A percentile compares a stretch with the other conserved stretches of the same genome.
Evolutionary conservation across 2,797 vertebrate species (phyloP).

Genomic region (Cyprinodon diabolis): DNA sequence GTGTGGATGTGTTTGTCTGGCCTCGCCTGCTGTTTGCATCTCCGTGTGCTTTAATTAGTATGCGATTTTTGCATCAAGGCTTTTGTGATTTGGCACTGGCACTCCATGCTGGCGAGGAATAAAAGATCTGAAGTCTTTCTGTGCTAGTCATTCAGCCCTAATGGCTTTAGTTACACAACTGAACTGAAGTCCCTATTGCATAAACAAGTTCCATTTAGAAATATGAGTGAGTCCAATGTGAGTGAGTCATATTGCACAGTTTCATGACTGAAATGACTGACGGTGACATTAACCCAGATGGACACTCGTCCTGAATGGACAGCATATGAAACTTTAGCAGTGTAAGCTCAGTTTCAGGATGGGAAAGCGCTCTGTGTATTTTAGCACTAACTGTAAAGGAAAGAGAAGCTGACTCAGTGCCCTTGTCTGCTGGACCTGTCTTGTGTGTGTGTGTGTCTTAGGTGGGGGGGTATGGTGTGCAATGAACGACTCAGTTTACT

Average conservation of each 20-base stretch:
- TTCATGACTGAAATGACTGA: conserved; percentile 68
- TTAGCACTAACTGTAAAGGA: conserved; percentile 43
- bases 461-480: conserved; percentile 21
- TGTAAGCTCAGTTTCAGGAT: conserved; percentile 50
- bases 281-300: conserved; percentile 75
- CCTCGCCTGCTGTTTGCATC: conserved; percentile 70
- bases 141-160: conserved; percentile 72
- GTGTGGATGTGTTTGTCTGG: conserved; percentile 63
- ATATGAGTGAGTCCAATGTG: conserved; percentile 70
- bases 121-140: conserved; percentile 70
- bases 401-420: conserved; percentile 51
- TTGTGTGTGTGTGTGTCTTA: conserved; percentile 1
- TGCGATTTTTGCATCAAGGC: conserved; percentile 73
- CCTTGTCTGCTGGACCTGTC: conserved; percentile 48
- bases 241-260: conserved; percentile 70
- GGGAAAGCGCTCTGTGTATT: conserved; percentile 61
- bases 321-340: conserved; percentile 70
- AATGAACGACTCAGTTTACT: conserved; percentile 41
- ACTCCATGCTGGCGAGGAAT: conserved; percentile 72
- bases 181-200: conserved; percentile 62
- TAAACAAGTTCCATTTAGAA: conserved; percentile 75
- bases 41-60: conserved; percentile 76
- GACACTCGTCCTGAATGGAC: conserved; percentile 66
- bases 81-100: conserved; percentile 75
- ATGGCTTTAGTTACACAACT: conserved; percentile 75